Conservation (phyloP, 2,888 invertebrate genomes). For the Ganaspis brasiliensis region DNA sequence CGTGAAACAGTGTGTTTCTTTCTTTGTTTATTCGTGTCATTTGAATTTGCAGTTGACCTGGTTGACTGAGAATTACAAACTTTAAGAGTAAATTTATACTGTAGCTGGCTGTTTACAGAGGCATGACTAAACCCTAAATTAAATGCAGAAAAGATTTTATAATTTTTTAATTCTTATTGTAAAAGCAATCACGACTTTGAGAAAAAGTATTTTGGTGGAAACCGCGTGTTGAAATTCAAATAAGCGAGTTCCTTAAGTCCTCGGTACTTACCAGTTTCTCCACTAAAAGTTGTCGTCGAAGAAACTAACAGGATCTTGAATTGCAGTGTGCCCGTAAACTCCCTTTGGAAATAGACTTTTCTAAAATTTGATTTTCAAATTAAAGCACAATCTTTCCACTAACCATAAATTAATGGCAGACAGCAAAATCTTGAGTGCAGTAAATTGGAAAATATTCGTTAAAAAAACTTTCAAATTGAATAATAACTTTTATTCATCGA, state of each 20-base stretch:
- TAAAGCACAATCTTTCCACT: neutral
- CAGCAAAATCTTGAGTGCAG: no score
- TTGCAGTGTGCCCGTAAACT: neutral
- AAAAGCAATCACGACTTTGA: neutral
- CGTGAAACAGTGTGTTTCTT: conserved; percentile 1
- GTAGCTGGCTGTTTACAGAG: neutral
- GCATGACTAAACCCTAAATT: neutral
- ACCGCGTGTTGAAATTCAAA: neutral
- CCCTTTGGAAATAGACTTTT: neutral
- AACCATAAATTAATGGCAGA: no score
- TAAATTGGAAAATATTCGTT: no score
- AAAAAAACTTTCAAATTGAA: no score
- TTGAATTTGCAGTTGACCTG: conserved; percentile 33
- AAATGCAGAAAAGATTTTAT: neutral
- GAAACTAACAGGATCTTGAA: conserved; percentile 2
- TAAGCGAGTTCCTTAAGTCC: neutral
- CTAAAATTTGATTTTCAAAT: neutral
- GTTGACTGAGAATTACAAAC: neutral
- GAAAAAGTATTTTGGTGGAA: neutral
- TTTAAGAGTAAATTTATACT: conserved; percentile 4
- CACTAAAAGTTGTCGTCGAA: neutral
- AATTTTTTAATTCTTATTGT: neutral
- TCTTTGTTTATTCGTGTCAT: conserved; percentile 11
- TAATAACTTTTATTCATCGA: no score
- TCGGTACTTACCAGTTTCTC: conserved; percentile 2